Evolutionary conservation across 2,888 invertebrate genomes (phyloP).

Genomic region (Drosophila neonasuta): DNA sequence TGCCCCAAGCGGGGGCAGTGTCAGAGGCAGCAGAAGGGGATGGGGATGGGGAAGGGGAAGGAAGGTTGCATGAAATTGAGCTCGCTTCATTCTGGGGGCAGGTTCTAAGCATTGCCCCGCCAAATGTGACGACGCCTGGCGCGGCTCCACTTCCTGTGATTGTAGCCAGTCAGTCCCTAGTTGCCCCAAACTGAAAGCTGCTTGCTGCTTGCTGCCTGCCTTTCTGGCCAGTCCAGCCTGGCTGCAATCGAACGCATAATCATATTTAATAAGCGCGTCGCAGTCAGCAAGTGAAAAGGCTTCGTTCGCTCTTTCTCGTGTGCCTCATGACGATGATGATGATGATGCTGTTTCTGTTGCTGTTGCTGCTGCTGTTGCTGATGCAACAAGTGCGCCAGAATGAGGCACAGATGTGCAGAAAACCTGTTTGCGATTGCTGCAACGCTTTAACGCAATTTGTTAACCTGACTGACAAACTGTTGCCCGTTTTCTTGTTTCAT

Average conservation of each 20-base stretch:
- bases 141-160: conserved; percentile 69
- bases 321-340: conserved; percentile 29
- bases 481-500: conserved; percentile 53
- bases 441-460: conserved; percentile 75
- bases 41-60: not conserved
- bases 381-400: conserved; percentile 77
- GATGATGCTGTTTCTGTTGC: conserved; percentile 15
- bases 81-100: conserved; percentile 30
- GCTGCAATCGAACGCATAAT: conserved; percentile 73
- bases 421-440: conserved; percentile 68
- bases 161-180: conserved; percentile 11
- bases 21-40: not conserved
- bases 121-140: conserved; percentile 74
- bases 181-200: conserved; percentile 42
- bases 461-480: conserved; percentile 79
- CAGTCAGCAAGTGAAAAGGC: conserved; percentile 53
- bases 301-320: conserved; percentile 33
- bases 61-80: conserved; percentile 17
- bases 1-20: conserved; percentile 7
- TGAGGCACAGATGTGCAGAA: conserved; percentile 74
- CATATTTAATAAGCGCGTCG: conserved; percentile 74
- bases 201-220: conserved; percentile 22
- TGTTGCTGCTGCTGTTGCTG: conserved; percentile 48
- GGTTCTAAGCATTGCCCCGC: conserved; percentile 48
- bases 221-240: conserved; percentile 11